Evolutionary conservation across 2,888 invertebrate species (phyloP), one percentile per base, ranked within the genome.

Genomic region (Acrobasis repandana): DNA sequence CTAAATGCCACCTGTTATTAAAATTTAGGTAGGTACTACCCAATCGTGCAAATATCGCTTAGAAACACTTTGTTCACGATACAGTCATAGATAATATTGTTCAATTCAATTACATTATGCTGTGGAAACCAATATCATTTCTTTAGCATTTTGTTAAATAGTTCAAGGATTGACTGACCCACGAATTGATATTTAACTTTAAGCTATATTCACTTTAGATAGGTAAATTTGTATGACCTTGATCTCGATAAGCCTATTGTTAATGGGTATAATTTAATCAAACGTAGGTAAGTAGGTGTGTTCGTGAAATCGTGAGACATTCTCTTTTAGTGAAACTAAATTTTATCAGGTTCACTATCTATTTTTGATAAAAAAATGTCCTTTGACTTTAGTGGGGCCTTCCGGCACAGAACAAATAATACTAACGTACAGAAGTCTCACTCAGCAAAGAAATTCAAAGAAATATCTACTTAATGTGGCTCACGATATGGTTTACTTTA

Each of bases 141-240:
- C 49, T 16, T 38, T 52, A 60, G 56, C 54, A 59, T 62, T 60
- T 56, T 34, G 48, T 50, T 58, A 49, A 58, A 58, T 58, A 38
- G 58, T 36, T 58, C 58, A 58, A 58, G 58, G 58, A 58, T 49
- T 38, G 58, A 18, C n/a, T 34, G 49, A 16, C 49, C 58, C 49
- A 49, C 48, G 16, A 58, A 56, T 46, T 43, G 46, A 33, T 58
- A 48, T 34, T 58, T 34, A 49, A 58, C 34, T 16, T 58, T 50
- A 33, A 36, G 11, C 9, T 14, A 20, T 57, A 56, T n/a, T 6
- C 36, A 43, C 51, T 50, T 3, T 36, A 46, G 58, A 58, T 62
- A 62, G 56, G 54, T 56, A 47, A 50, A 56, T 58, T 58, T 58
- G 46, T 48, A 46, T 51, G 56, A 58, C 64, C 64, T 64, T 64